Evolutionary conservation across 2,113 vertebrate species (phyloP).

Genomic region (Cariama cristata): DNA sequence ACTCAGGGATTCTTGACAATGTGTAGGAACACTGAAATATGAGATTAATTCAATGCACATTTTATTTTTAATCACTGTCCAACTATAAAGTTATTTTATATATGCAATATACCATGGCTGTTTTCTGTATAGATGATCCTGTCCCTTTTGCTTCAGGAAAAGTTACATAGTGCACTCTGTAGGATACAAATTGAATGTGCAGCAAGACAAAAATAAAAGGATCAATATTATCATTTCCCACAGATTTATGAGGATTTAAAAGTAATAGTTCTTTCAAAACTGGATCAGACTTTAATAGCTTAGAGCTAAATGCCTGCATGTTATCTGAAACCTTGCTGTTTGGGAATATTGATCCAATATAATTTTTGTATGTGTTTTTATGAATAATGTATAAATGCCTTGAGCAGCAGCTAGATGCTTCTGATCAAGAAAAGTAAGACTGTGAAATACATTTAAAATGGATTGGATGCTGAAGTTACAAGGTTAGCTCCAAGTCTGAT

Average conservation of each 20-base stretch:
- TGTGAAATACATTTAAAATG: neutral
- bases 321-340: slow-evolving; percentile 35
- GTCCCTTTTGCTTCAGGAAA: slow-evolving; percentile 16
- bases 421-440: slow-evolving; percentile 29
- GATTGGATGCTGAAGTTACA: neutral
- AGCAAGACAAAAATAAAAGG: slow-evolving; percentile 29
- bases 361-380: slow-evolving; percentile 26
- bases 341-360: slow-evolving; percentile 50
- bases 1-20: slow-evolving; percentile 10
- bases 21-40: neutral
- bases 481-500: neutral
- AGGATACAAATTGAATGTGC: slow-evolving; percentile 38
- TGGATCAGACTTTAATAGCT: slow-evolving; percentile 8
- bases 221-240: slow-evolving; percentile 44
- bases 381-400: slow-evolving; percentile 49
- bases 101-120: neutral
- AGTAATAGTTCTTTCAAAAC: slow-evolving; percentile 47
- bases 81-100: neutral
- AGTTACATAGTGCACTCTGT: slow-evolving; percentile 21
- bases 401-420: neutral
- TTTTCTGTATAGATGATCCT: neutral
- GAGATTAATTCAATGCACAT: neutral
- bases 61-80: slow-evolving; percentile 42
- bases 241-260: slow-evolving; percentile 52
- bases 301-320: slow-evolving; percentile 13